A percentile compares a stretch with the other conserved stretches of the same genome.
Evolutionary conservation across 2,888 invertebrate species (phyloP).

Genomic region (Ctenicera cuprea): DNA sequence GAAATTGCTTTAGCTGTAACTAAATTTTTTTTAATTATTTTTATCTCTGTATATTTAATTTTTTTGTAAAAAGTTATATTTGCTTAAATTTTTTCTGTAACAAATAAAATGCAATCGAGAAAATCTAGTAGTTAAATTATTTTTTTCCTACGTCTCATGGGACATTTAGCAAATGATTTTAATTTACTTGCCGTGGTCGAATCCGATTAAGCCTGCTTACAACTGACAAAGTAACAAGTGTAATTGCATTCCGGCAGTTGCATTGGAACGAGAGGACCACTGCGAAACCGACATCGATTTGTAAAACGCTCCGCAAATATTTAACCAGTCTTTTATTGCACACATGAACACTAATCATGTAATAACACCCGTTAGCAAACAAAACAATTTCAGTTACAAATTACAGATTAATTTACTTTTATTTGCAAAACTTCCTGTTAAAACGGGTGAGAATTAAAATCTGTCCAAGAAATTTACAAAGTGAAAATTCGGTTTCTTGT

Average conservation of each 20-base stretch:
- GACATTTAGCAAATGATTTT: slow-evolving; percentile 35
- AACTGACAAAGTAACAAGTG: slow-evolving; percentile 58
- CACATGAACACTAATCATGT: slow-evolving; percentile 45
- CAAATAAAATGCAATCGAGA: no score
- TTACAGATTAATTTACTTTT: slow-evolving; percentile 21
- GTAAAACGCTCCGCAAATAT: slow-evolving; percentile 63
- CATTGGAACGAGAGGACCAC: slow-evolving; percentile 49
- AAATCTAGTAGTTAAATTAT: no score
- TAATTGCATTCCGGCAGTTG: slow-evolving; percentile 60
- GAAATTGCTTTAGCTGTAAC: no score
- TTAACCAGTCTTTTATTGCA: slow-evolving; percentile 52
- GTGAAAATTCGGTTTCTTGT: background rate
- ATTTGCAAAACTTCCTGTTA: background rate
- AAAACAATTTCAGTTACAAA: slow-evolving; percentile 45
- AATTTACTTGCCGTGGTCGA: slow-evolving; percentile 42
- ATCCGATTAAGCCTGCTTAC: slow-evolving; percentile 53
- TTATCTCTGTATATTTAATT: no score
- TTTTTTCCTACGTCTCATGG: background rate
- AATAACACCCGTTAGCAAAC: slow-evolving; percentile 12
- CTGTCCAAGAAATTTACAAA: background rate
- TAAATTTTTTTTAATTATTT: no score
- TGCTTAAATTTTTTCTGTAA: no score
- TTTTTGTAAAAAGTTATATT: no score
- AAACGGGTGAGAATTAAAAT: background rate
- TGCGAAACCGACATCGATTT: slow-evolving; percentile 57